These are phyloP conservation scores for Trichechus manatus DNA, from an alignment of 2,113 vertebrate genomes.

Conservation along the genomic window DNA sequence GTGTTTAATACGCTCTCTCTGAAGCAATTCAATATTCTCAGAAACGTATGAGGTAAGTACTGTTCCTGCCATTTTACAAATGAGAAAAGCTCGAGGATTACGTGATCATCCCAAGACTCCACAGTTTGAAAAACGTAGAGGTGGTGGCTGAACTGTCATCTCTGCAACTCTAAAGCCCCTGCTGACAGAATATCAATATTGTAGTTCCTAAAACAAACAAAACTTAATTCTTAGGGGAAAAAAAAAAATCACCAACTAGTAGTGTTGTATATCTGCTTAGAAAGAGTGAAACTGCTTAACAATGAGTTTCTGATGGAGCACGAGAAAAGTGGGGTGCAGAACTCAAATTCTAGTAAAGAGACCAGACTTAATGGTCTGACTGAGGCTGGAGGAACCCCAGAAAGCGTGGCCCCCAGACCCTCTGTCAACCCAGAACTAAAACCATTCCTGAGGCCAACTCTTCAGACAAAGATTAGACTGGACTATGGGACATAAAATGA, in stretches of 20 bases:
- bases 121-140: not conserved
- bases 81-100: not conserved
- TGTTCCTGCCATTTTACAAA: not conserved
- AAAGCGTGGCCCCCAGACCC: too few relatives aligned
- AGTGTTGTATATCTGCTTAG: not conserved
- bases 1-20: not conserved
- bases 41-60: not conserved
- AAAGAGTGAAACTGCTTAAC: too few relatives aligned
- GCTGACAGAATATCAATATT: not conserved
- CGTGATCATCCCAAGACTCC: not conserved
- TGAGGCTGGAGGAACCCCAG: too few relatives aligned
- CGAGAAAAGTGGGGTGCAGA: too few relatives aligned
- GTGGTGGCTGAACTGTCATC: not conserved
- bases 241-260: not conserved
- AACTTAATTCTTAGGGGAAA: not conserved
- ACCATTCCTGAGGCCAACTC: too few relatives aligned
- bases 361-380: too few relatives aligned
- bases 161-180: not conserved
- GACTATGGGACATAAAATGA: too few relatives aligned
- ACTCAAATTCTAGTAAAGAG: too few relatives aligned
- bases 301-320: too few relatives aligned
- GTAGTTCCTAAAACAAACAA: slow-evolving; percentile 18
- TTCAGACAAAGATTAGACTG: too few relatives aligned
- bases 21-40: not conserved
- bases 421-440: too few relatives aligned